Base-by-base conservation (phyloP, 2,888 invertebrate genomes). In the Strigamia crassipes region DNA sequence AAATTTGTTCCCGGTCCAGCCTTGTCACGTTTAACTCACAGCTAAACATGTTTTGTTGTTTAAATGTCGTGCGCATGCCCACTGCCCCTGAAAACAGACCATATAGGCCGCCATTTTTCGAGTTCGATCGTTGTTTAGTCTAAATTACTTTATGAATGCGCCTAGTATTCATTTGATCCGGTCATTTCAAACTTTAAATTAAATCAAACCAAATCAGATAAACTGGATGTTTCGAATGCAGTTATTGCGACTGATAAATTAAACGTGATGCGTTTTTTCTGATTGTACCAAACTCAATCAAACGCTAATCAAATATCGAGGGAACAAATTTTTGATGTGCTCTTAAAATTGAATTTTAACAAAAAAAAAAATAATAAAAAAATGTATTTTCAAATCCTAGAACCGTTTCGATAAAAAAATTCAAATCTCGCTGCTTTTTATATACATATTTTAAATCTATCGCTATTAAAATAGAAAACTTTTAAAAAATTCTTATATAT, bases 281-380 rank as follows among this genome's bases (percentile, higher is more conserved):
- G 73, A 73, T 23, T 73, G 27, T 73, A 73, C 31, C 73, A 73
- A 66, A 73, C 73, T 73, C 73, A n/a, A 66, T 73, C 51, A 51
- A 51, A 73, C 73, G 73, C 73, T 73, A n/a, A 66, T n/a, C n/a
- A 38, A 18, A 18, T 73, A 73, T 15, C 73, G n/a, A 73, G 73
- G 73, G 73, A 73, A 73, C 73, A 73, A 73, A 73, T 18, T 18
- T 31, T 31, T 73, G 15, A 73, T 73, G 73, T 73, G 73, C 73
- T 73, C 31, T 73, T 73, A 73, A 38, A 38, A 38, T 27, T 27
- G 27, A 27, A 27, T 27, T 27, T 27, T 27, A 2, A 2, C 8
- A 38, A 38, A 38, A 38, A 38, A 27, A n/a, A 73, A 73, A 38
- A 38, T 4, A 38, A 38, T 8, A n/a, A 73, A 73, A 73, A 73